phyloP scores from a whole-genome alignment of 1,140 invertebrate genomes.

The Macrostomum lignano region DNA sequence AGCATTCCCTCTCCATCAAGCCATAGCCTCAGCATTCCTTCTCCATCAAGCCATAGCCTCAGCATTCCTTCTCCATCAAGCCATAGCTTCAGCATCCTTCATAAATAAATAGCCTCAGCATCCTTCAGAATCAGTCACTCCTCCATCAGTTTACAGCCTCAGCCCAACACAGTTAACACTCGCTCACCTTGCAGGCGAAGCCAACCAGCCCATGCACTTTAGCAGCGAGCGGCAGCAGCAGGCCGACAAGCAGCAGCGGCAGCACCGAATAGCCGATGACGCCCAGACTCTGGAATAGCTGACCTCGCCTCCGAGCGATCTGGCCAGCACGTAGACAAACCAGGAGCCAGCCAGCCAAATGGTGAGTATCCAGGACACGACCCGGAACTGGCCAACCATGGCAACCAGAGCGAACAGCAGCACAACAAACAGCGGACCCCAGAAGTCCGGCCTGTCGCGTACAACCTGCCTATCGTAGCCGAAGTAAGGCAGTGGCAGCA shows the following conservation, averaged over 20 bases:
- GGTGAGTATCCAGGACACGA: slow-evolving; percentile 30
- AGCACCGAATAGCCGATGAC: slow-evolving; percentile 31
- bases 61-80: no score
- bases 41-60: no score
- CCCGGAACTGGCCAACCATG: slow-evolving; percentile 28
- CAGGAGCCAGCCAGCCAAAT: slow-evolving; percentile 29
- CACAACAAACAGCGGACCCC: slow-evolving; percentile 29
- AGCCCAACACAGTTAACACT: no score
- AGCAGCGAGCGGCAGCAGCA: no score
- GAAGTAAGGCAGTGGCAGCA: slow-evolving; percentile 25
- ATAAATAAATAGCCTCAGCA: no score
- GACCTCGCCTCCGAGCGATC: slow-evolving; percentile 28
- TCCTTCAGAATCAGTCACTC: no score
- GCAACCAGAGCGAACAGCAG: slow-evolving; percentile 26
- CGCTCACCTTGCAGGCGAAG: no score
- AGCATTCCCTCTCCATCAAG: no score
- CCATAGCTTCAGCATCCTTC: no score
- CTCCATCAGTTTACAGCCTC: no score
- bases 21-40: no score
- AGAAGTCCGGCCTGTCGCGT: slow-evolving; percentile 29
- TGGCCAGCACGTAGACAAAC: slow-evolving; percentile 25
- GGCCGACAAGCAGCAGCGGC: slow-evolving; percentile 20
- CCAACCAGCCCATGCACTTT: no score
- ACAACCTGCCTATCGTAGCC: slow-evolving; percentile 26
- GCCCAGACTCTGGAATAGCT: slow-evolving; percentile 28